These are phyloP conservation scores for Pempheris klunzingeri DNA, from an alignment of 2,797 vertebrate genomes.

Conservation along the genomic window DNA sequence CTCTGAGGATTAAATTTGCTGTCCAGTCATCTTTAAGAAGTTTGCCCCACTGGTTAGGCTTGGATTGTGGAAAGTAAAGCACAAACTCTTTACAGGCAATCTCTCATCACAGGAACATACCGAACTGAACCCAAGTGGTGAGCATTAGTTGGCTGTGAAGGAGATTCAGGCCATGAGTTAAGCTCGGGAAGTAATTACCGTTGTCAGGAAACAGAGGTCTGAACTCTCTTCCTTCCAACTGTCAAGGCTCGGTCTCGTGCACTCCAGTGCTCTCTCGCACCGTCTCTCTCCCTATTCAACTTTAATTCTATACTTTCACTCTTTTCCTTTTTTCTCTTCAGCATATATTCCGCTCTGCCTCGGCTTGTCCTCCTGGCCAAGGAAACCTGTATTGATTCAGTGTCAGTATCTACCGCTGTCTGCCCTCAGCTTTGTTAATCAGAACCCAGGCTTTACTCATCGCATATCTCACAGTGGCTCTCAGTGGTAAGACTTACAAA, in stretches of 20 bases:
- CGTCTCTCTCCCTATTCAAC: constrained; percentile 10
- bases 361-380: constrained; percentile 38
- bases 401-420: constrained; percentile 21
- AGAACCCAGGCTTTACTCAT: constrained; percentile 1
- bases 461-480: neutral
- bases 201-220: constrained; percentile 66
- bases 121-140: constrained; percentile 34
- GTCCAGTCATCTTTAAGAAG: constrained; percentile 70
- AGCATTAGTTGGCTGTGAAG: constrained; percentile 61
- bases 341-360: constrained; percentile 22
- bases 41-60: constrained; percentile 56
- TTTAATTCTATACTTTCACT: constrained; percentile 38
- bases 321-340: constrained; percentile 14
- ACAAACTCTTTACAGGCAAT: constrained; percentile 63
- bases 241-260: constrained; percentile 17
- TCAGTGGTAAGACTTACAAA: neutral
- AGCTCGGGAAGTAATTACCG: constrained; percentile 74
- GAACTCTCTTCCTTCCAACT: constrained; percentile 35
- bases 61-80: constrained; percentile 60
- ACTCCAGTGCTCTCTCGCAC: neutral
- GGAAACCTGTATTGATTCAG: constrained; percentile 39
- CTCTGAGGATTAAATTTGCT: constrained; percentile 73
- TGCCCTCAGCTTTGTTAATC: constrained; percentile 26
- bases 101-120: constrained; percentile 68
- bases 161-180: constrained; percentile 71